phyloP scores from a whole-genome alignment of 2,888 invertebrate genomes.

The Emmelina monodactyla region DNA sequence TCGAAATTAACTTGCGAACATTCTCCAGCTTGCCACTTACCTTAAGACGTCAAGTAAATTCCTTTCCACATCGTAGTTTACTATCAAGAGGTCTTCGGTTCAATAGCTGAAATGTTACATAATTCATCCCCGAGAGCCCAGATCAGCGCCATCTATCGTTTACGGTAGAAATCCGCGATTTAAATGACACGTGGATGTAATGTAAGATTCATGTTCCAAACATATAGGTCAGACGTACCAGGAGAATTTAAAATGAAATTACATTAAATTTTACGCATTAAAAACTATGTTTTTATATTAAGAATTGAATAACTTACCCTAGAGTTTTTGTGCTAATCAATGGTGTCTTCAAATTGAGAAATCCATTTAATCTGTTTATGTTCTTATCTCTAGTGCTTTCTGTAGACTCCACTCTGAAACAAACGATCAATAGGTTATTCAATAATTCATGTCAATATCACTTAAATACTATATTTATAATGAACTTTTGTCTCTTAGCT shows the following conservation, averaged over 20 bases:
- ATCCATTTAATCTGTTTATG: constrained; percentile 69
- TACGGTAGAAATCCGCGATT: neutral
- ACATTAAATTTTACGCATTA: too few relatives aligned
- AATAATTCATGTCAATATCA: too few relatives aligned
- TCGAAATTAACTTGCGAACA: too few relatives aligned
- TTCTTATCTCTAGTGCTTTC: constrained; percentile 42
- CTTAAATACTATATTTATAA: too few relatives aligned
- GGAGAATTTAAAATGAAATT: too few relatives aligned
- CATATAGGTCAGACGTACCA: too few relatives aligned
- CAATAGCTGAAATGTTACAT: neutral
- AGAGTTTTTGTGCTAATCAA: constrained; percentile 77
- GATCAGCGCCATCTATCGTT: neutral
- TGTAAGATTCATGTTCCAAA: constrained; percentile 1
- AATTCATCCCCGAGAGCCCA: neutral
- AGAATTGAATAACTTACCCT: constrained; percentile 73
- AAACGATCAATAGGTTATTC: too few relatives aligned
- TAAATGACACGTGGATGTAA: too few relatives aligned
- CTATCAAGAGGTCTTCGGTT: neutral
- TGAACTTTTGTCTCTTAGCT: too few relatives aligned
- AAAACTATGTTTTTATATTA: too few relatives aligned
- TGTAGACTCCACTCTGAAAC: constrained; percentile 39
- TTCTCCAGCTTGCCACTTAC: neutral
- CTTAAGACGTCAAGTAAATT: neutral
- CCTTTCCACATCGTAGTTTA: neutral
- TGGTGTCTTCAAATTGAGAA: constrained; percentile 75